Evolutionary conservation across 2,113 vertebrate genomes (phyloP).

Genomic region (Calypte anna): DNA sequence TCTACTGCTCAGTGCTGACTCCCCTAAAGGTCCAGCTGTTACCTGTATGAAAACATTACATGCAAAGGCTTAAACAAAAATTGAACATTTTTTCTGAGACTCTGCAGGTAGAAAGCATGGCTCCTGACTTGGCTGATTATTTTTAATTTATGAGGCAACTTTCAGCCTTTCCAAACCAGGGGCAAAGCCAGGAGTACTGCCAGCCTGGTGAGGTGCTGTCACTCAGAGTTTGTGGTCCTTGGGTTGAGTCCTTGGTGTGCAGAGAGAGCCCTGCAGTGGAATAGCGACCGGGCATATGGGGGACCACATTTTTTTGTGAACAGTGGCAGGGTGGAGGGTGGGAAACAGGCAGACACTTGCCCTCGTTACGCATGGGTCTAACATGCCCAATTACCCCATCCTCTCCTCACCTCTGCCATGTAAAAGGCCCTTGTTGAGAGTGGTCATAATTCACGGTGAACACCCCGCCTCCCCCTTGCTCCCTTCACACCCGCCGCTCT

Average conservation of each 20-base stretch:
- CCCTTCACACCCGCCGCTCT: slow-evolving; percentile 57
- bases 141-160: not conserved
- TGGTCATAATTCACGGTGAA: slow-evolving; percentile 60
- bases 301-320: not conserved
- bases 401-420: slow-evolving; percentile 63
- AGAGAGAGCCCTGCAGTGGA: not conserved
- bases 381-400: slow-evolving; percentile 53
- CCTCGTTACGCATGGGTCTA: slow-evolving; percentile 56
- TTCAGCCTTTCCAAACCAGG: not conserved
- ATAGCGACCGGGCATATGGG: accelerated
- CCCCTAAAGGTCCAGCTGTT: not conserved
- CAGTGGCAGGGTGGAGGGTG: not conserved
- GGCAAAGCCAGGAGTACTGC: not conserved
- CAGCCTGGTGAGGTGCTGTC: accelerated
- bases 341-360: slow-evolving; percentile 26
- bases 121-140: accelerated
- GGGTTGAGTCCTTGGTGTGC: not conserved
- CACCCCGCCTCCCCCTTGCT: slow-evolving; percentile 24
- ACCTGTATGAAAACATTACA: not conserved
- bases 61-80: not conserved
- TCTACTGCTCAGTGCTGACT: not conserved
- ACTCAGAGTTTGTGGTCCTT: not conserved
- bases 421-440: slow-evolving; percentile 69
- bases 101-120: not conserved
- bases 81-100: not conserved